These are phyloP conservation scores for Zalophus californianus DNA, from an alignment of 2,797 vertebrate species.

Conservation along the genomic window DNA sequence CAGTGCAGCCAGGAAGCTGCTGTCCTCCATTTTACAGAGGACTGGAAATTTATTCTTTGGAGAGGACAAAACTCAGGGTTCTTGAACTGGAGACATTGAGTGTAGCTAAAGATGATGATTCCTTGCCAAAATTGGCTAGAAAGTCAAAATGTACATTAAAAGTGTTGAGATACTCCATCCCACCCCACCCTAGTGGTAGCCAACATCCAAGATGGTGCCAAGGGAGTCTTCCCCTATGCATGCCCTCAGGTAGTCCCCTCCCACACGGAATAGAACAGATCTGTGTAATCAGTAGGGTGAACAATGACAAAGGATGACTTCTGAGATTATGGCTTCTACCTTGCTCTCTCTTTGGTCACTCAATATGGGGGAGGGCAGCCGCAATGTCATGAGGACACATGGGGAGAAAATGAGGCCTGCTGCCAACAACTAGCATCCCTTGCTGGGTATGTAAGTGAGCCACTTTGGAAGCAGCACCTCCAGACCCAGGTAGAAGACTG, in stretches of 20 bases:
- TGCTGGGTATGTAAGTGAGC: neutral
- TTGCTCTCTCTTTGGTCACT: neutral
- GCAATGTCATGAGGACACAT: neutral
- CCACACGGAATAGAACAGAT: neutral
- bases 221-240: neutral
- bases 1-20: neutral
- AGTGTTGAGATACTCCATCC: neutral
- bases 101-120: neutral
- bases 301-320: neutral
- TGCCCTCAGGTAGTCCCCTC: neutral
- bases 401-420: neutral
- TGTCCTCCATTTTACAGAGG: neutral
- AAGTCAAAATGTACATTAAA: neutral
- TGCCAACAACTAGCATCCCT: neutral
- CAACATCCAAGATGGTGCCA: neutral
- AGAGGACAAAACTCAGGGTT: neutral
- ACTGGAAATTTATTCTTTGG: neutral
- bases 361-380: neutral
- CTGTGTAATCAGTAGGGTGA: neutral
- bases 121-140: neutral
- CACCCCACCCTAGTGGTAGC: neutral
- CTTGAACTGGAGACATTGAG: neutral
- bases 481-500: neutral
- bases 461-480: neutral
- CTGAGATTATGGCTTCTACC: neutral